Percentiles rank a stretch among this genome's conserved stretches.
Evolutionary conservation across 2,888 invertebrate species (phyloP).

Genomic region (Heliconius hortense): DNA sequence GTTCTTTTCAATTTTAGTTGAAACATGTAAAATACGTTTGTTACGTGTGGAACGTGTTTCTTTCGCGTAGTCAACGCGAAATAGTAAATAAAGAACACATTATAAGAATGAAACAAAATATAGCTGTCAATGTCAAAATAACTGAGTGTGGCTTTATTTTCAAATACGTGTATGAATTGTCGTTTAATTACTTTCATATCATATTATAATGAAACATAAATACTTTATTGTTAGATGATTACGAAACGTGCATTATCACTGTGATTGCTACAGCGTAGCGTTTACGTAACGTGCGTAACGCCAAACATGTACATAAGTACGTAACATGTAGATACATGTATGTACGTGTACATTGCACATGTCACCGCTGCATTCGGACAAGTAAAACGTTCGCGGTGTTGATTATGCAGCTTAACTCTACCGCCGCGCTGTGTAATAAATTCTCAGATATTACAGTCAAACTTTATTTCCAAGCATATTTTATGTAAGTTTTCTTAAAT

Average conservation of each 20-base stretch:
- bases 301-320: conserved; percentile 5
- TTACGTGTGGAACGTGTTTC: background rate
- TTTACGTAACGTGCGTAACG: too few species aligned
- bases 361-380: conserved; percentile 9
- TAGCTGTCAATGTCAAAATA: background rate
- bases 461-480: background rate
- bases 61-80: background rate
- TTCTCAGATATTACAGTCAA: background rate
- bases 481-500: background rate
- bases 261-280: background rate
- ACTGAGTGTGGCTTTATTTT: background rate
- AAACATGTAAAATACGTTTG: background rate
- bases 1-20: background rate
- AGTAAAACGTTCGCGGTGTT: conserved; percentile 18
- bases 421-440: background rate
- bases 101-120: background rate
- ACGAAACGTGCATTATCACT: background rate
- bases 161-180: background rate
- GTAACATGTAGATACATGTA: background rate
- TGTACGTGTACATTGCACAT: background rate
- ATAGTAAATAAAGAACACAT: background rate
- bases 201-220: background rate
- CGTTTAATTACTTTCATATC: background rate
- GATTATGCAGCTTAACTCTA: conserved; percentile 14
- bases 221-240: background rate